Evolutionary conservation across 2,113 vertebrate species (phyloP), one percentile per base, ranked within the genome.

Genomic region (Chrysochloris asiatica): DNA sequence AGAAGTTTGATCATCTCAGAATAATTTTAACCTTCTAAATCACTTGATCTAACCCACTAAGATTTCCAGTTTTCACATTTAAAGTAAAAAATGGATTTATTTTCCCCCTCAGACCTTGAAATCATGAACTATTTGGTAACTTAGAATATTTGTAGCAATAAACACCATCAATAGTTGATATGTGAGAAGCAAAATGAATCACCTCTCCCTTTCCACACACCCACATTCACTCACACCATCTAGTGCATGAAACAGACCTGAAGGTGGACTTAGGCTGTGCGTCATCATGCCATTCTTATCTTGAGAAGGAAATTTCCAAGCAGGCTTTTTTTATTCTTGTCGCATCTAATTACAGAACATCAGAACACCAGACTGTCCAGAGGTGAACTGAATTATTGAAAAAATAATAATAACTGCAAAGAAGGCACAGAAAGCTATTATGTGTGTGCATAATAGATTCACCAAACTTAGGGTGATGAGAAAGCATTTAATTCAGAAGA

Each of bases 401-500:
- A 85, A 88, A 85, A 33, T 36, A 83, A 75, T 82, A 50, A n/a
- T 43, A 84, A 79, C 83, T 47, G n/a, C 14, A 61, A 86, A 86
- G 33, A 83, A 30, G 19, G 6, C 54, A 41, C 79, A 73, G 50
- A 63, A 73, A 85, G 28, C 61, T 78, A n/a, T 67, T 50, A 8
- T n/a, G 13, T 36, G 5, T n/a, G 10, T 88, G 82, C 43, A 48
- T 41, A 63, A 75, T 80, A 78, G 76, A 94, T 33, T 59, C 28
- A 1, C 17, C 61, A 54, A 67, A 86, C n/a, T 93, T 47, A 43
- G 63, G 36, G 30, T 77, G 26, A 10, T 54, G 22, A 76, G 36
- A 91, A 89, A 65, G 52, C 9, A 17, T 88, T 94, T 92, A 33
- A 81, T 79, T 77, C 72, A 75, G 52, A 91, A 95, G 36, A 78